Base-by-base conservation (phyloP, 1,140 invertebrate species). In the Brachionus asplanchnoidis region DNA sequence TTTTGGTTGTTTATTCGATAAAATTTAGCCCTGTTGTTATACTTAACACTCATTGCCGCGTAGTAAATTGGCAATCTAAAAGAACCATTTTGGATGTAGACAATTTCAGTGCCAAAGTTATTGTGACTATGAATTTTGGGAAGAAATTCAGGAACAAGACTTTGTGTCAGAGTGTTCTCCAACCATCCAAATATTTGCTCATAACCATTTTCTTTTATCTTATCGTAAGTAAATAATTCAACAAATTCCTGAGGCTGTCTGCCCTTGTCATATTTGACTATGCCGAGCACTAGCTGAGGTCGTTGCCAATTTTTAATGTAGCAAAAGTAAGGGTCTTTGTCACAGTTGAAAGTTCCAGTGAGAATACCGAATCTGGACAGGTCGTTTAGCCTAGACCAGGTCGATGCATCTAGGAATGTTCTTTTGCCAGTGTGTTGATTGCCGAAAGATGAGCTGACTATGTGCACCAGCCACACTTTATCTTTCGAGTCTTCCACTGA, bases 281-380 rank as follows among this genome's bases (percentile, higher is more conserved):
- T 23, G 5, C 50, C 79, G 6, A 82, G 32, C 1, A 82, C 79
- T 4, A 82, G 53, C 44, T 82, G 79, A 23, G 79, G 53, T 46
- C 42, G 26, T 36, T 28, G 36, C 79, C 79, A 82, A 26, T 65
- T 65, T 36, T 68, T 82, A 4, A 42, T 17, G n/a, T 82, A 20
- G 26, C 79, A 82, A 56, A 82, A 82, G 4, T 60, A 82, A 42
- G 36, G 53, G 7, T 82, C 79, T 40, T 60, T 82, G 14, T 82
- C 32, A 32, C 79, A 82, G 23, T 82, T 82, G 17, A 82, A 82
- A 42, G 50, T 82, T 6, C 50, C 79, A 1, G 79, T 82, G 17
- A 82, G 23, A 65, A 82, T 82, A 12, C 79, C 79, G 17, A 82
- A 82, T 44, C 23, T 60, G 9, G 73, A 77, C 1, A 82, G 53